Evolutionary conservation across 1,140 invertebrate genomes (phyloP), one percentile per base, ranked within the genome.

Genomic region (Tetragonula clypearis): DNA sequence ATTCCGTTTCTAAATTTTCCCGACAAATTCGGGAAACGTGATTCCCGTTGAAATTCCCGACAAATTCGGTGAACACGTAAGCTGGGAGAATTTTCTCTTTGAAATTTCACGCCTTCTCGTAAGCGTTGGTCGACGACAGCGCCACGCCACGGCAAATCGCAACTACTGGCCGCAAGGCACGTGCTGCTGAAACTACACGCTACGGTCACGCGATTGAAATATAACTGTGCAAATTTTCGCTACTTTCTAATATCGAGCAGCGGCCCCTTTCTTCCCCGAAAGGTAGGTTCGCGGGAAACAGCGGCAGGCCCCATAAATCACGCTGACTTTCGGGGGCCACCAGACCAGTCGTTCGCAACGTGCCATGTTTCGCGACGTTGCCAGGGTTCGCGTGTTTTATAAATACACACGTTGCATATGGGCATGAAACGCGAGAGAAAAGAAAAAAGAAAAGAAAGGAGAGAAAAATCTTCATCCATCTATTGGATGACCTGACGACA

Each of bases 151-250:
- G 15, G 72, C 60, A 41, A 74, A n/a, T 35, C 56, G 69, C 79
- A 41, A 80, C 30, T 23, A 53, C 12, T 35, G 14, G 23, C 41
- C 41, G 41, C 19, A 4, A 69, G 55, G 3, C 69, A 73, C 71
- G 23, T 58, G 23, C 62, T 56, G 15, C 17, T 15, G n/a, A 82
- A 65, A 12, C 11, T 21, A 79, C 41, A 35, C 21, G 9, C 12
- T 19, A 8, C 12, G 23, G 55, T 84, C 82, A 71, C 82, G 75
- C 68, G 77, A 84, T 73, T 84, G 41, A 73, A 79, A 73, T 84
- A 84, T 41, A 73, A 60, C 62, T 19, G 65, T 68, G 68, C 21
- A 71, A 72, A 79, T 79, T 84, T 79, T 79, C 68, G 14, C 21
- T 30, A 17, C 56, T 83, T 58, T n/a, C 12, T 71, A 69, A 60